These are phyloP conservation scores for Nephrotoma flavescens DNA, from an alignment of 2,888 invertebrate species.

Conservation along the genomic window DNA sequence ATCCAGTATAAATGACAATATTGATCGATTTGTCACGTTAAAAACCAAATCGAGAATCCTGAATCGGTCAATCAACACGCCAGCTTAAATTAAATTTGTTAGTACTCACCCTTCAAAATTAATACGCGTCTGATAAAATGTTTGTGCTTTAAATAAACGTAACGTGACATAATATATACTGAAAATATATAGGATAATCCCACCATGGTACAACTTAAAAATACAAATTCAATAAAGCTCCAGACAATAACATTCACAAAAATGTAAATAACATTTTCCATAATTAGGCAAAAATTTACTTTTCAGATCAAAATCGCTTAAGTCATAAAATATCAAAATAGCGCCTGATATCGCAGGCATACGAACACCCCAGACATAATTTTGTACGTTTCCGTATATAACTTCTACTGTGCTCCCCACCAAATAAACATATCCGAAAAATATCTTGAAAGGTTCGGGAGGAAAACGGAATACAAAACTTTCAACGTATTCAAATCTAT, in stretches of 20 bases:
- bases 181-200: too few species aligned
- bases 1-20: too few species aligned
- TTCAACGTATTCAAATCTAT: neutral
- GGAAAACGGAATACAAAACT: neutral
- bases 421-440: neutral
- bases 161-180: too few species aligned
- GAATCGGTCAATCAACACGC: too few species aligned
- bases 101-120: too few species aligned
- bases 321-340: neutral
- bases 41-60: too few species aligned
- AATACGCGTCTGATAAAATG: too few species aligned
- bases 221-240: too few species aligned
- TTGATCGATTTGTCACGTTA: too few species aligned
- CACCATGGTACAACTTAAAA: too few species aligned
- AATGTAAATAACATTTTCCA: neutral
- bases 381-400: neutral
- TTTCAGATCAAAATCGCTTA: neutral
- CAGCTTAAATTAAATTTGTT: too few species aligned
- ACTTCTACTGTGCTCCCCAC: neutral
- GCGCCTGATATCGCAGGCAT: neutral
- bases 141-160: too few species aligned
- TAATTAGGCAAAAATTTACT: neutral
- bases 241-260: neutral
- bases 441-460: neutral
- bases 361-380: neutral